Percentiles rank a stretch among this genome's conserved stretches.
Evolutionary conservation across 2,113 vertebrate species (phyloP).

Genomic region (Protobothrops mucrosquamatus): DNA sequence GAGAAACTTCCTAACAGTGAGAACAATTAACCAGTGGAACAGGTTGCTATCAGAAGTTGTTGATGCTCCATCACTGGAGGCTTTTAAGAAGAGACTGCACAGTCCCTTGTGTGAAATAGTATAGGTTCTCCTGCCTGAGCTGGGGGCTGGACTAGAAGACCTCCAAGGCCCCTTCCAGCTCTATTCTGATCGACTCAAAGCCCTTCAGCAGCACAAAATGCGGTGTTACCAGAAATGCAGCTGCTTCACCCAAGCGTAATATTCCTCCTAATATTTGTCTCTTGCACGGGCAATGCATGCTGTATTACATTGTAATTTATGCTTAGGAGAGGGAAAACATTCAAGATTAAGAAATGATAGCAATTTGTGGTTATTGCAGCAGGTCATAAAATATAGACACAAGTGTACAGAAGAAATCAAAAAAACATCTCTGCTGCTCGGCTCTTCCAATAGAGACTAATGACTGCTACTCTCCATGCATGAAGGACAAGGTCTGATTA

Average conservation of each 20-base stretch:
- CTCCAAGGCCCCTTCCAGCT: neutral
- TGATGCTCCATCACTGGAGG: no score
- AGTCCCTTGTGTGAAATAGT: no score
- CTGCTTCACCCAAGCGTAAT: neutral
- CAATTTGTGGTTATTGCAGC: slow-evolving; percentile 42
- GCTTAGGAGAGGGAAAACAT: neutral
- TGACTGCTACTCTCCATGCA: slow-evolving; percentile 28
- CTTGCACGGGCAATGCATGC: slow-evolving; percentile 27
- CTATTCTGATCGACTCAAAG: no score
- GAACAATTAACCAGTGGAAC: no score
- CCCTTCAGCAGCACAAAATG: neutral
- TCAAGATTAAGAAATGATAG: slow-evolving; percentile 44
- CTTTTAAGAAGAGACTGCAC: no score
- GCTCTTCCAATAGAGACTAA: slow-evolving; percentile 54
- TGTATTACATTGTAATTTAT: slow-evolving; percentile 33
- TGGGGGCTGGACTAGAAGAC: neutral
- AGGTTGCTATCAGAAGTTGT: no score
- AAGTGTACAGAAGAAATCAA: slow-evolving; percentile 57
- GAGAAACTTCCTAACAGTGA: neutral
- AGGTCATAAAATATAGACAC: slow-evolving; percentile 58
- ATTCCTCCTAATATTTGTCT: neutral
- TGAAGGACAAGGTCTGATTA: slow-evolving; percentile 51
- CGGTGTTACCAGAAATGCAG: neutral
- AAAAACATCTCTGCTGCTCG: slow-evolving; percentile 50
- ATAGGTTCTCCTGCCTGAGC: neutral